phyloP scores from a whole-genome alignment of 30 jellyfish, hydroid and myxozoan genomes.

The Pelagia noctiluca region DNA sequence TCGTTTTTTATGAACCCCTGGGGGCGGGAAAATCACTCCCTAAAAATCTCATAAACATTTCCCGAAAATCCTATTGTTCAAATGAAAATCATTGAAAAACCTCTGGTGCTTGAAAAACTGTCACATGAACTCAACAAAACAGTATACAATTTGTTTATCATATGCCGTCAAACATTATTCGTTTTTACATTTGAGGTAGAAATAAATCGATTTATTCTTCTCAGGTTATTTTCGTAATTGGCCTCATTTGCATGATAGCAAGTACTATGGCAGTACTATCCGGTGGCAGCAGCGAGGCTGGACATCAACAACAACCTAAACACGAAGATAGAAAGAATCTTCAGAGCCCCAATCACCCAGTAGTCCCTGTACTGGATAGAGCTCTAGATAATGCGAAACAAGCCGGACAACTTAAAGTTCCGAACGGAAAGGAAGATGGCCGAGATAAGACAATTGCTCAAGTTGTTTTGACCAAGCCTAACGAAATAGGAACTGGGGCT shows the following conservation, averaged over 20 bases:
- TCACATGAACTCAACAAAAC: too few relatives aligned
- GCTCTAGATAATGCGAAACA: not conserved
- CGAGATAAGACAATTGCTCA: not conserved
- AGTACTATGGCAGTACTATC: conserved; percentile 90
- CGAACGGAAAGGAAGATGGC: conserved; percentile 3
- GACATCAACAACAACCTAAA: conserved; percentile 61
- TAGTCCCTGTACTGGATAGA: not conserved
- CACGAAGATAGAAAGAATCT: conserved; percentile 8
- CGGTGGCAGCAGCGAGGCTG: conserved; percentile 42
- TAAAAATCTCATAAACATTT: too few relatives aligned
- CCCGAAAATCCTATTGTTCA: too few relatives aligned
- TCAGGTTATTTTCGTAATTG: conserved; percentile 68
- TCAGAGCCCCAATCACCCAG: not conserved
- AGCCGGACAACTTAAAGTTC: not conserved
- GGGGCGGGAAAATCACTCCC: too few relatives aligned
- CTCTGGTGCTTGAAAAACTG: too few relatives aligned
- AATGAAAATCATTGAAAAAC: too few relatives aligned
- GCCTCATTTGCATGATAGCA: conserved; percentile 72
- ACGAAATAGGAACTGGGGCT: not conserved
- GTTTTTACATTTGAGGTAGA: not conserved
- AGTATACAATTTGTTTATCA: too few relatives aligned
- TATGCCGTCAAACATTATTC: not conserved
- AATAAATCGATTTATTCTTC: not conserved
- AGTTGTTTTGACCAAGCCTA: not conserved
- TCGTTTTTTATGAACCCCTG: too few relatives aligned